phyloP scores from a whole-genome alignment of 2,888 invertebrate genomes.

The Ormyrus labotus region DNA sequence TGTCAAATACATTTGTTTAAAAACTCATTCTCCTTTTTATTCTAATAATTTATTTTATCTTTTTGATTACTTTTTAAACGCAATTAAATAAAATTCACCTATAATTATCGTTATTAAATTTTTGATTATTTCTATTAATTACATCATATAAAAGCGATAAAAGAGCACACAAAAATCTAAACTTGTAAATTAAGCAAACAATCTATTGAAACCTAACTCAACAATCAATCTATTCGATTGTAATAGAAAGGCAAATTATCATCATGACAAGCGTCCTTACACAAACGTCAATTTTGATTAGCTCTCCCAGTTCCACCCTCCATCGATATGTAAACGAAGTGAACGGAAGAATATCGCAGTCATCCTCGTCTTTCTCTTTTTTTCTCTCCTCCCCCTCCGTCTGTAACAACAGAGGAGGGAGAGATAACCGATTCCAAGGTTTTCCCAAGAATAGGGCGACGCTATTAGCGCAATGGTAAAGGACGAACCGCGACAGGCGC shows the following conservation, averaged over 20 bases:
- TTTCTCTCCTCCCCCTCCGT: neutral
- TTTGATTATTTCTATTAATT: no score
- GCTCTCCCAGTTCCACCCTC: neutral
- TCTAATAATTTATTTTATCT: no score
- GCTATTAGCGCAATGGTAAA: conserved; percentile 35
- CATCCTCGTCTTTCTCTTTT: neutral
- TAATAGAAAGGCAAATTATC: conserved; percentile 26
- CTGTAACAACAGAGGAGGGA: neutral
- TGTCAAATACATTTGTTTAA: no score
- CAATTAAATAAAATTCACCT: no score
- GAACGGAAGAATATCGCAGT: conserved; percentile 12
- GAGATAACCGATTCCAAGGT: neutral
- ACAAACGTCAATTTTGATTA: conserved; percentile 21
- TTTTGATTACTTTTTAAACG: no score
- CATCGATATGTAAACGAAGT: conserved; percentile 15
- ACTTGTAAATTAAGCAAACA: neutral
- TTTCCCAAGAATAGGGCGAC: neutral
- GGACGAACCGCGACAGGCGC: conserved; percentile 14
- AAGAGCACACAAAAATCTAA: neutral
- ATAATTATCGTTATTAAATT: no score
- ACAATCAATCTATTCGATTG: conserved; percentile 16
- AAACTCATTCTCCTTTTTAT: neutral
- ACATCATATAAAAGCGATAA: no score
- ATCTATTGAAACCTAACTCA: neutral
- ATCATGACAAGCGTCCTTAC: conserved; percentile 20